phyloP scores from a whole-genome alignment of 2,888 invertebrate species.

The Tetranychus piercei region DNA sequence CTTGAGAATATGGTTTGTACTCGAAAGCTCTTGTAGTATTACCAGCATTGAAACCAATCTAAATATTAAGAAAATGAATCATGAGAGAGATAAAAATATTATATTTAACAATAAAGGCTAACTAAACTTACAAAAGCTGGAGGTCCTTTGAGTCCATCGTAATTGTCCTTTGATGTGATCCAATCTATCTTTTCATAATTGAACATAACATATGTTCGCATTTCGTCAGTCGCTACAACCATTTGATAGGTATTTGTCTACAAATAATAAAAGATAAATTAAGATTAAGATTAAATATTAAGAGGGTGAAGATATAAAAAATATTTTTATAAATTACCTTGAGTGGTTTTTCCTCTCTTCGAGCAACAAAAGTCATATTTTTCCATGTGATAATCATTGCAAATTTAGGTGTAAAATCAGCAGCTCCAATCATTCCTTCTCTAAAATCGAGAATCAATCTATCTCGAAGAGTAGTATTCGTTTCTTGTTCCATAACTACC shows the following conservation, averaged over 20 bases:
- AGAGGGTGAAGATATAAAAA: not conserved
- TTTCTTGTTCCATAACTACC: constrained; percentile 25
- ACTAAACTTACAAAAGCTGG: constrained; percentile 45
- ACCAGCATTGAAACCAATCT: constrained; percentile 83
- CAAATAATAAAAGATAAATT: constrained; percentile 27
- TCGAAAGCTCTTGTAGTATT: constrained; percentile 75
- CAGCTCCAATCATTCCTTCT: constrained; percentile 45
- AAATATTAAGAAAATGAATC: not conserved
- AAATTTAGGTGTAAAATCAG: constrained; percentile 74
- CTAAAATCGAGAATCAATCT: constrained; percentile 29
- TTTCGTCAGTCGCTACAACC: constrained; percentile 77
- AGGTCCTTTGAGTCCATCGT: constrained; percentile 63
- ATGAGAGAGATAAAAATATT: not conserved
- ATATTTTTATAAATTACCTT: not conserved
- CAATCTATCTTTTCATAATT: constrained; percentile 80
- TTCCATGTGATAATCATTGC: constrained; percentile 83
- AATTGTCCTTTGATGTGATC: constrained; percentile 72
- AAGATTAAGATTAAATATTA: not conserved
- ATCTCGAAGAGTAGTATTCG: constrained; percentile 23
- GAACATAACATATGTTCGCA: constrained; percentile 79
- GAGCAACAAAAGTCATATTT: constrained; percentile 63
- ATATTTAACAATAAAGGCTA: not conserved
- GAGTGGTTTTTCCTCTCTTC: constrained; percentile 10
- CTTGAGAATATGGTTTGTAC: constrained; percentile 74
- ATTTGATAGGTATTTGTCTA: constrained; percentile 90